phyloP scores from a whole-genome alignment of 2,797 vertebrate genomes.

The Gallinago stenura region DNA sequence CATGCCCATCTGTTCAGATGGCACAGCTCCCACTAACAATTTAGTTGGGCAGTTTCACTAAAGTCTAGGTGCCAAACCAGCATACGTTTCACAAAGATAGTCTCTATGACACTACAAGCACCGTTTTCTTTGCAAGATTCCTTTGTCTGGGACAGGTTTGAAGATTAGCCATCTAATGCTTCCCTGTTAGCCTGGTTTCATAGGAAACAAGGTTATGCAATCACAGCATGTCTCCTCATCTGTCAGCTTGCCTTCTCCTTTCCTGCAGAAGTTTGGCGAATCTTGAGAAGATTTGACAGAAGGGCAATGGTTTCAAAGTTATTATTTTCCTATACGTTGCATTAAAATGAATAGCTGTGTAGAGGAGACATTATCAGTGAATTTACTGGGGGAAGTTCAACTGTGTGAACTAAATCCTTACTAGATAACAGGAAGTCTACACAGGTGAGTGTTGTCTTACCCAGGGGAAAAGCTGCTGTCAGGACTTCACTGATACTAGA shows the following conservation, averaged over 20 bases:
- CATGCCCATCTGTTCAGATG: slow-evolving; percentile 74
- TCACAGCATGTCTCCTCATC: not conserved
- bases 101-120: slow-evolving; percentile 26
- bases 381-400: not conserved
- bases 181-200: not conserved
- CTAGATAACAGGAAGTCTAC: not conserved
- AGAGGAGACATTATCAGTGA: not conserved
- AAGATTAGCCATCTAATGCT: not conserved
- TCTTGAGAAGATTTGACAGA: not conserved
- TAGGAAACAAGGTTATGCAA: not conserved
- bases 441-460: not conserved
- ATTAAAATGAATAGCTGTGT: not conserved
- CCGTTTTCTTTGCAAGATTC: slow-evolving; percentile 1
- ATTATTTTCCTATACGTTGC: not conserved
- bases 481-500: not conserved
- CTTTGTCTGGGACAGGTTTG: slow-evolving; percentile 23
- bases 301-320: not conserved
- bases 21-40: slow-evolving; percentile 68
- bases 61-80: slow-evolving; percentile 66
- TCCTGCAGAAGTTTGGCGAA: slow-evolving; percentile 7
- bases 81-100: slow-evolving; percentile 63
- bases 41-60: slow-evolving; percentile 61
- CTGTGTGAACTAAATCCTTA: not conserved
- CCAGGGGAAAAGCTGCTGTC: not conserved
- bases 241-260: not conserved